These are phyloP conservation scores for Drosophila oshimai DNA, from an alignment of 1,140 invertebrate genomes.

Conservation along the genomic window DNA sequence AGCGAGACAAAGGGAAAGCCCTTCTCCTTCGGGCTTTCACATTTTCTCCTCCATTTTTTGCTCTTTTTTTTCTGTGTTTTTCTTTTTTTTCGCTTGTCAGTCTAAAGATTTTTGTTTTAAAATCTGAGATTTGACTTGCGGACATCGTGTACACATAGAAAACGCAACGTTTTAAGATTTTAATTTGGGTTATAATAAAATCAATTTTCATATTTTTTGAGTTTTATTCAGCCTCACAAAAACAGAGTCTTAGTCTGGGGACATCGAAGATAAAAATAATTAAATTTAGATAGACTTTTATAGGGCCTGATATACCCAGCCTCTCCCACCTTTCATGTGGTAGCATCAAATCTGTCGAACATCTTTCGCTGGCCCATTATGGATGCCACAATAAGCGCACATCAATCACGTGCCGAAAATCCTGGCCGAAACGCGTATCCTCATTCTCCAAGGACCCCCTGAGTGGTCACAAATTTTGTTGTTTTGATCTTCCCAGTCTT, in stretches of 20 bases:
- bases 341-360: constrained; percentile 25
- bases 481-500: constrained; percentile 13
- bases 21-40: not conserved
- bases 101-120: not conserved
- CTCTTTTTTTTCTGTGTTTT: not conserved
- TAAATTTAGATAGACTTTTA: too few species aligned
- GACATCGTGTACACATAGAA: too few species aligned
- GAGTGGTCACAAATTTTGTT: not conserved
- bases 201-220: not conserved
- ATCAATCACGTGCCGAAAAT: constrained; percentile 67
- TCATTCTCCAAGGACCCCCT: not conserved
- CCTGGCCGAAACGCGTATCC: not conserved
- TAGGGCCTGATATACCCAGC: not conserved
- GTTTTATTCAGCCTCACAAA: not conserved
- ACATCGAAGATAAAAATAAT: too few species aligned
- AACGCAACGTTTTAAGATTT: too few species aligned
- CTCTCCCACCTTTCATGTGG: not conserved
- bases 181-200: too few species aligned
- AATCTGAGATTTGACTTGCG: not conserved
- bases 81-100: not conserved
- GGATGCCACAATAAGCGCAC: constrained; percentile 34
- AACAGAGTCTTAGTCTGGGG: too few species aligned
- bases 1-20: constrained; percentile 4
- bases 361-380: constrained; percentile 19
- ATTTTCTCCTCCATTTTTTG: not conserved